A percentile compares a stretch with the other conserved stretches of the same genome.
Conservation (phyloP, 2,888 invertebrate species). For the Smittia aterrima region DNA sequence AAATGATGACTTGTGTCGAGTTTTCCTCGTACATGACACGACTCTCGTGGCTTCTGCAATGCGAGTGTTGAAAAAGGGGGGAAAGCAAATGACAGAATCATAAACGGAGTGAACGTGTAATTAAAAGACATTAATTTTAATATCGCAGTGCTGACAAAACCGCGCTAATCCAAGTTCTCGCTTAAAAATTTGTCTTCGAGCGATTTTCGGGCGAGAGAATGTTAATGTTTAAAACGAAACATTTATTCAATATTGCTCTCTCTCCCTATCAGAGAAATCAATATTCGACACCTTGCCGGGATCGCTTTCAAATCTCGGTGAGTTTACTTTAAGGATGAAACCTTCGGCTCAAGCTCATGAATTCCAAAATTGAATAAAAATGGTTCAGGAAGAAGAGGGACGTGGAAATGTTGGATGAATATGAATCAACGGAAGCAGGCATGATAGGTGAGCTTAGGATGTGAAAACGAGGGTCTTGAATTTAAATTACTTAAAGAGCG, state of each 20-base stretch:
- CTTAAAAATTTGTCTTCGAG: background rate
- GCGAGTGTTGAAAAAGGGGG: background rate
- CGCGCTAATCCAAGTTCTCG: background rate
- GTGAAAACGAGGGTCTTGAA: background rate
- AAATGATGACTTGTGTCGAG: background rate
- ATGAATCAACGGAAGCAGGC: background rate
- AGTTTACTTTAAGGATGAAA: background rate
- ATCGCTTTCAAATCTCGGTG: conserved; percentile 11
- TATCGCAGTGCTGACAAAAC: background rate
- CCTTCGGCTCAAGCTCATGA: background rate
- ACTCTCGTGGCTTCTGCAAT: background rate
- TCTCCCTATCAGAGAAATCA: background rate
- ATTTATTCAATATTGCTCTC: too few relatives aligned
- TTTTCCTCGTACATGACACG: background rate
- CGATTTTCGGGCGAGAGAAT: background rate
- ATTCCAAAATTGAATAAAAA: conserved; percentile 10
- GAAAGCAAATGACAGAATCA: background rate
- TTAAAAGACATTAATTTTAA: conserved; percentile 20
- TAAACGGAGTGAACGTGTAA: conserved; percentile 11
- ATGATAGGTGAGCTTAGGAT: background rate
- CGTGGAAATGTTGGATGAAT: background rate
- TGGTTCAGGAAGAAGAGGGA: background rate
- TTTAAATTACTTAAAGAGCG: background rate
- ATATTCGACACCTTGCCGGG: background rate
- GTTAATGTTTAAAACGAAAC: too few relatives aligned